Evolutionary conservation across 2,113 vertebrate species (phyloP), one percentile per base, ranked within the genome.

Genomic region (Sylvilagus bachmani): DNA sequence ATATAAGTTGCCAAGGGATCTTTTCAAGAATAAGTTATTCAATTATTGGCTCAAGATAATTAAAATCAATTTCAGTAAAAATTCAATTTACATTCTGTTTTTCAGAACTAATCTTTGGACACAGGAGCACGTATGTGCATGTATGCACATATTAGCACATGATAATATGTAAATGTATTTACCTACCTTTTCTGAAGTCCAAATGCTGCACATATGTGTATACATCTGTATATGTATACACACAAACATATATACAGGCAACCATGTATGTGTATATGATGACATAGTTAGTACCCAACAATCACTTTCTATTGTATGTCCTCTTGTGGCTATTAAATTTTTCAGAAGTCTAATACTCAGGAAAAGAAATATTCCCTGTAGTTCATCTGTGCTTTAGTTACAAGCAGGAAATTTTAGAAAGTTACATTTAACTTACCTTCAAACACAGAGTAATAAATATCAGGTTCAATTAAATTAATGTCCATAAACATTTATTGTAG

Each of bases 361-460:
- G 92, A 75, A 93, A 53, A 74, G 44, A 86, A 66, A 62, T 49
- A 83, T 24, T 38, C 14, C 27, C 8, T 11, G 0, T 55, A 90
- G 29, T 85, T 95, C 89, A 84, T 12, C 33, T 96, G 53, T 89
- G 38, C 3, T 6, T 91, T 93, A 10, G n/a, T 81, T 69, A 44
- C 3, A 96, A 89, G 64, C 49, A 90, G 36, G 58, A 93, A 69
- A 94, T 82, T 90, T 92, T 70, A 86, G 17, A 19, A 87, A 82
- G 69, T 86, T 93, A 84, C 1, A 69, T 79, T 91, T 83, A 75
- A 92, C 25, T 91, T 58, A 17, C 9, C 36, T 87, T 38, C 80
- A 97, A 91, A 4, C 19, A 89, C 61, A 73, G 64, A 27, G 24
- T 69, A 95, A 95, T 86, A 93, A 79, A 93, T 82, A 78, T 70